Base-by-base conservation (phyloP, 2,797 vertebrate genomes). In the Hyperoplus lanceolatus region DNA sequence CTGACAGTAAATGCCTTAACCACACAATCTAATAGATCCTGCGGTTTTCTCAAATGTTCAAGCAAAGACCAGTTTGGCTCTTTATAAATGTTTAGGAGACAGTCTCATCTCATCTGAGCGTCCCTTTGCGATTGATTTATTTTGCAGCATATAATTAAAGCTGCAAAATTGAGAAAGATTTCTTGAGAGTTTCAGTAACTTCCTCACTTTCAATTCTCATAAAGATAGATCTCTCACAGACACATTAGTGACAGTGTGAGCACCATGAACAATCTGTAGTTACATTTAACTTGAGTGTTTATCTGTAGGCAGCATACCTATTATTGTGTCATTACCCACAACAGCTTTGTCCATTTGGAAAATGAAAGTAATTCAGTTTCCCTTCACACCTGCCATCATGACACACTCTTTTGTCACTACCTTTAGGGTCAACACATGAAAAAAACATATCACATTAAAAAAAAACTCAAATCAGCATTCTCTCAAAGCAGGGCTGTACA, bases 281-380 rank as follows among this genome's bases (percentile, higher is more conserved):
- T 84, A 39, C 46, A 63, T 81, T 74, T 73, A 51, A 69, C 64
- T 68, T 49, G 8, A 72, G 72, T 9, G 0, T 65, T 71, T 81
- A 68, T 87, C 72, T 78, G 29, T 49, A 57, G 71, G 60, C 70
- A 75, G 46, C 46, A 70, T 48, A 64, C 46, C 77, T 53, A 84
- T 90, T 75, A 1, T 75, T 87, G 79, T 87, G 89, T 83, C 68
- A 90, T 85, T 69, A 62, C 16, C 39, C 12, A 8, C 29, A 75
- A 74, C 54, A 64, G 60, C 50, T 70, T 79, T 79, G 79, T 67
- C 49, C 2, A n/a, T 75, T 76, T 73, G 41, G 42, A 29, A 91
- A 75, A 83, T 81, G 5, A 82, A 70, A 80, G 66, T 87, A 69
- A 77, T 77, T 73, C 73, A 75, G 63, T 72, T 66, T 73, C 15